Conservation (phyloP, 2,888 invertebrate species). For the Chirona hameri region DNA sequence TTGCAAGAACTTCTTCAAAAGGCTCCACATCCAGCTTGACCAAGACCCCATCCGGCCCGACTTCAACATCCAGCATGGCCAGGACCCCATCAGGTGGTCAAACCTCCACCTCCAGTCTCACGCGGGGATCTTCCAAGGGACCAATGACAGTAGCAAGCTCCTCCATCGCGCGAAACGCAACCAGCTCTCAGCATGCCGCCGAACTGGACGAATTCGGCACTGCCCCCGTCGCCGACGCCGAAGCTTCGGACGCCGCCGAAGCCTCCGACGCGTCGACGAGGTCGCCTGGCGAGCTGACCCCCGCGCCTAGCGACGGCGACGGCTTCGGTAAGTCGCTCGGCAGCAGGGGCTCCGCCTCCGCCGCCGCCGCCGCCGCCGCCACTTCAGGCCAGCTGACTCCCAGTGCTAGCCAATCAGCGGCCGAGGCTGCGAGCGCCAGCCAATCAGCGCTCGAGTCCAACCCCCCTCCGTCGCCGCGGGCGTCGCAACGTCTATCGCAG, state of each 20-base stretch:
- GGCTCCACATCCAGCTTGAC: neutral
- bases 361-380: neutral
- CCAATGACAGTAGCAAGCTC: neutral
- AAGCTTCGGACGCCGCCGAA: neutral
- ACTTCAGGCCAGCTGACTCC: neutral
- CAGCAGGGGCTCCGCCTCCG: neutral
- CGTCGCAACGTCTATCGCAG: neutral
- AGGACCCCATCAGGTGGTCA: neutral
- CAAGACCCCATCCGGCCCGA: neutral
- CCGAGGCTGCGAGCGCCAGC: neutral
- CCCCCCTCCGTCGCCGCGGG: neutral
- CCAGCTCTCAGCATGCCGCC: neutral
- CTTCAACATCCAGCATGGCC: neutral
- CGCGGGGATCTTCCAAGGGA: neutral
- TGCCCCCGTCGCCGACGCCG: neutral
- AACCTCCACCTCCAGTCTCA: neutral
- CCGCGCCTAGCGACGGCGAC: neutral
- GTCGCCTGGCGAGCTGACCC: neutral
- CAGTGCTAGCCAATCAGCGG: neutral
- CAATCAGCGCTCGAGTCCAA: neutral
- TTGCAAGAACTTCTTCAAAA: neutral
- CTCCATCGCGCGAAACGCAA: neutral
- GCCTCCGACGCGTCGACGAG: neutral
- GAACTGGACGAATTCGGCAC: neutral
- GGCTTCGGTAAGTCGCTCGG: neutral